Base-by-base conservation (phyloP, 2,888 invertebrate species). In the Papilio demoleus region DNA sequence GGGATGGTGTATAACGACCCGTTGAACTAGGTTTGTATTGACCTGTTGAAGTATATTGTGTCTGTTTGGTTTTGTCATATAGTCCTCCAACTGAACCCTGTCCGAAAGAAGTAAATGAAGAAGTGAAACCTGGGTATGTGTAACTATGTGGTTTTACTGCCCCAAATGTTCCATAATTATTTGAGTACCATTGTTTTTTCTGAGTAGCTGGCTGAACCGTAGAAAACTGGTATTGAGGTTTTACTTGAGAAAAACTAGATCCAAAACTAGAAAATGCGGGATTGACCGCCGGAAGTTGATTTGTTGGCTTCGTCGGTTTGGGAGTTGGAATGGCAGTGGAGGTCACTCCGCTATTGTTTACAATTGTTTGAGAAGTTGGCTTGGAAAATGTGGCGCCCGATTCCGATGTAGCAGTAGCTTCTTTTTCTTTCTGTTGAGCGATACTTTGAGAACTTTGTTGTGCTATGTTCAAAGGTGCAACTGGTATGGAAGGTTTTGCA, bases 71-170 rank as follows among this genome's bases (percentile, higher is more conserved):
- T 68, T 63, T 68, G n/a, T 63, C 45, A 53, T 11, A 50, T 50
- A 24, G 38, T 27, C 67, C 62, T 31, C 34, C 19, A 17, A 42
- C 42, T 36, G 14, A 65, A 27, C 60, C 65, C 8, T 65, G 50
- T 22, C 69, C 69, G 24, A 42, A 65, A 45, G 38, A 61, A 14
- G 67, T 61, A 22, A 61, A 61, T 2, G 68, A 64, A 31, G 64
- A 60, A 59, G 59, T 40, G 50, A 59, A 64, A 27, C 64, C 63
- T 19, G 68, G 59, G 50, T 59, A 67, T 6, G 61, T 70, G 61
- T 62, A 67, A n/a, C 59, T 70, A 64, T 62, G 17, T 22, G 71
- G 65, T 47, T 67, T 69, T 19, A 68, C 65, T 38, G 71, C 40
- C 53, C 47, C 70, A 50, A 61, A 64, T 36, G 72, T 65, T 42